A percentile compares a stretch with the other conserved stretches of the same genome.
phyloP scores from a whole-genome alignment of 1,140 invertebrate genomes.

The Lordiphosa stackelbergi region DNA sequence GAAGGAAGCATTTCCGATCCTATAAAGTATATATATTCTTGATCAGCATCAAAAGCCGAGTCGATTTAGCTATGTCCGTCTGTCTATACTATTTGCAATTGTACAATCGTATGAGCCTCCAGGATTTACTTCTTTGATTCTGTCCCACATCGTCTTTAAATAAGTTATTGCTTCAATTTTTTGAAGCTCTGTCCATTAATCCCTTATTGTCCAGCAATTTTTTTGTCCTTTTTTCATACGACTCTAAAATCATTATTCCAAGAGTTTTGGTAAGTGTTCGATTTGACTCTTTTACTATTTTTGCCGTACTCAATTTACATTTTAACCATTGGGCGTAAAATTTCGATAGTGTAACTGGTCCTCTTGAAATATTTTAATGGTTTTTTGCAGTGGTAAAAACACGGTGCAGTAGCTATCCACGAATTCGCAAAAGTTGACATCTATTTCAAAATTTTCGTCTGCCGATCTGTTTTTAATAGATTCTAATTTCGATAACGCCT shows the following conservation, averaged over 20 bases:
- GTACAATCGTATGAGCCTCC: too few relatives aligned
- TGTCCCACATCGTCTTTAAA: too few relatives aligned
- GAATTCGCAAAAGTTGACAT: slow-evolving; percentile 16
- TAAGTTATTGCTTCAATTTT: too few relatives aligned
- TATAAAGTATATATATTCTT: too few relatives aligned
- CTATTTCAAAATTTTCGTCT: slow-evolving; percentile 10
- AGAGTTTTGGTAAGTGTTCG: neutral
- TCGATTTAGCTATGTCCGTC: too few relatives aligned
- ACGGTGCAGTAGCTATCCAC: slow-evolving; percentile 8
- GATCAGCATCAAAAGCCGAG: too few relatives aligned
- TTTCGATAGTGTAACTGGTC: slow-evolving; percentile 8
- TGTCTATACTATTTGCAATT: too few relatives aligned
- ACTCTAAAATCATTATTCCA: slow-evolving; percentile 1
- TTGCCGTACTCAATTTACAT: slow-evolving; percentile 14
- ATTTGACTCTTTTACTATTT: slow-evolving; percentile 12
- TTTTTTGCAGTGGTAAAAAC: slow-evolving; percentile 20
- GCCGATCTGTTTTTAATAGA: slow-evolving; percentile 10
- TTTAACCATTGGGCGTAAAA: slow-evolving; percentile 28
- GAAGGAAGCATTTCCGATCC: too few relatives aligned
- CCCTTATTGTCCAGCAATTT: slow-evolving; percentile 1
- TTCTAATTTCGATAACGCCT: slow-evolving; percentile 8
- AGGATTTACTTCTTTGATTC: too few relatives aligned
- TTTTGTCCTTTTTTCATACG: slow-evolving; percentile 3
- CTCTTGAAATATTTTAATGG: too few relatives aligned
- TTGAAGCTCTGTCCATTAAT: too few relatives aligned